Evolutionary conservation across 2,113 vertebrate genomes (phyloP), one percentile per base, ranked within the genome.

Genomic region (Channa argus): DNA sequence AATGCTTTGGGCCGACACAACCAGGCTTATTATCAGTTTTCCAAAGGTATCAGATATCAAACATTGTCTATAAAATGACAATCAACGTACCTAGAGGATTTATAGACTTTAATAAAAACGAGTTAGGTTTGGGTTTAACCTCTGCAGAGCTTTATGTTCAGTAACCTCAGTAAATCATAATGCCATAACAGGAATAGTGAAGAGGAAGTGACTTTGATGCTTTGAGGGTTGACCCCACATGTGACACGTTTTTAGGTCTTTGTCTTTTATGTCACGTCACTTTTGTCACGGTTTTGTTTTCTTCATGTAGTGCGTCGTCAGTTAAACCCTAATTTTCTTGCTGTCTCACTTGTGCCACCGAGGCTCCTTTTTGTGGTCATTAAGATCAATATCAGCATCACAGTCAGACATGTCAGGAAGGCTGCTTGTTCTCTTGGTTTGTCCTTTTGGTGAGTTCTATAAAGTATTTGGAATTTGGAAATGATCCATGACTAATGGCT

Each of bases 151-250:
- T 1, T 15, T 3, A 39, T 13, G 7, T 5, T 33, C 1, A 46
- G 55, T 60, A 59, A 46, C 37, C 15, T 41, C 37, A 56, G n/a
- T 14, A 76, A 53, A 44, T 5, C 6, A 34, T 5, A 43, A 39
- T 61, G 50, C 56, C 15, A 43, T 47, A 15, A 56, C 34, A 54
- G 59, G 7, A 34, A 14, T 4, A 44, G 0, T n/a, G 2, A 66
- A 24, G n/a, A 74, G 59, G 53, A 79, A 61, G 53, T 85, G 70
- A 69, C 43, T 71, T 39, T 65, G 24, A 43, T 61, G 8, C 3
- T 11, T 43, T 79, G 49, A 75, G 47, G 47, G 43, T 37, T 76
- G 38, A 67, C 45, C 39, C 56, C 15, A 34, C 59, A 63, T 63
- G 51, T 68, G 76, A 79, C 61, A 51, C 62, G 74, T 43, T 34